Percentiles rank a stretch among this genome's conserved stretches.
These are phyloP conservation scores for Odontocerum albicorne DNA, from an alignment of 2,888 invertebrate genomes.

Conservation along the genomic window DNA sequence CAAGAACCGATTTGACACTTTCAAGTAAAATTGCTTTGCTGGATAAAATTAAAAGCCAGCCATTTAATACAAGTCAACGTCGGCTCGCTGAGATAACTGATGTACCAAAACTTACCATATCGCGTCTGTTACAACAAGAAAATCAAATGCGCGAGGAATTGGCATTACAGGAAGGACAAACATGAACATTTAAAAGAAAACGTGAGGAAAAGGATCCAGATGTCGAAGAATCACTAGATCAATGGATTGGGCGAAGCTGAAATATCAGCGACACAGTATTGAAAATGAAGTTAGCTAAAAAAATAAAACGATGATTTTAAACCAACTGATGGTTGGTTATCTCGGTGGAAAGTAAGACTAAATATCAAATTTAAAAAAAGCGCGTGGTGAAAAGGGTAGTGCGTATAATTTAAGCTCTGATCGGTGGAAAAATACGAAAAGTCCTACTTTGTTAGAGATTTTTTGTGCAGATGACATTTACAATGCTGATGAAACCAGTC, in stretches of 20 bases:
- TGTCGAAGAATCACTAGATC: slow-evolving; percentile 38
- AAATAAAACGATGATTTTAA: no score
- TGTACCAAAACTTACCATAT: no score
- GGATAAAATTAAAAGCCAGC: no score
- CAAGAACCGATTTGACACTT: no score
- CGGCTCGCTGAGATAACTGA: no score
- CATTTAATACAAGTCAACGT: no score
- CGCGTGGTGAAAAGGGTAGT: slow-evolving; percentile 31
- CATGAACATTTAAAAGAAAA: slow-evolving; percentile 39
- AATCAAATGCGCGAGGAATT: no score
- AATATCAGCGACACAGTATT: slow-evolving; percentile 28
- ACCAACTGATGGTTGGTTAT: slow-evolving; percentile 40
- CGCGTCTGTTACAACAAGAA: no score
- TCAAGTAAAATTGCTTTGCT: no score
- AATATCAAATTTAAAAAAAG: slow-evolving; percentile 37
- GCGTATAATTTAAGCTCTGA: no score
- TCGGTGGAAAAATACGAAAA: slow-evolving; percentile 30
- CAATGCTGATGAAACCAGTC: slow-evolving; percentile 34
- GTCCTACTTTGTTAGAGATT: slow-evolving; percentile 27
- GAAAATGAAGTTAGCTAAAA: slow-evolving; percentile 37
- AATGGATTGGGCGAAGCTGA: slow-evolving; percentile 37
- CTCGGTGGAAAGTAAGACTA: slow-evolving; percentile 38
- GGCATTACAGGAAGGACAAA: no score
- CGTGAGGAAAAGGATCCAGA: slow-evolving; percentile 36
- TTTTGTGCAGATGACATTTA: slow-evolving; percentile 36